phyloP scores from a whole-genome alignment of 2,888 invertebrate genomes.

The Lathronympha strigana region DNA sequence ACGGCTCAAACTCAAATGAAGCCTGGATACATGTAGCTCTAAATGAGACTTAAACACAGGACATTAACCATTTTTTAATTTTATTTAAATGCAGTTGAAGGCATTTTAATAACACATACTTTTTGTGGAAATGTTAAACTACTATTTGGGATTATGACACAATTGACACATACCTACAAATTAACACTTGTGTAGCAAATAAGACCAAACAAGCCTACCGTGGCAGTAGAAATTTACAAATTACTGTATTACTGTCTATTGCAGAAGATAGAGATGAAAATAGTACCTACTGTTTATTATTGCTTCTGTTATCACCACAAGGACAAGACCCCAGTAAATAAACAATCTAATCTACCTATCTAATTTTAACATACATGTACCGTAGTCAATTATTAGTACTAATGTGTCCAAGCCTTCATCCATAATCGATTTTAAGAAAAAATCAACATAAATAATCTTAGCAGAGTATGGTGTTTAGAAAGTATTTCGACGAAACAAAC shows the following conservation, averaged over 20 bases:
- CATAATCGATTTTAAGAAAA: background rate
- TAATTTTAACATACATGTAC: background rate
- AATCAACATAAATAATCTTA: background rate
- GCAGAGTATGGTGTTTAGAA: slow-evolving; percentile 45
- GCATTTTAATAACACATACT: no score
- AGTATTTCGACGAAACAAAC: slow-evolving; percentile 49
- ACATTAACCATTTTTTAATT: no score
- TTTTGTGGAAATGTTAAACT: background rate
- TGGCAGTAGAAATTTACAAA: background rate
- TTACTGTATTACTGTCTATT: background rate
- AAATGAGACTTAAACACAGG: no score
- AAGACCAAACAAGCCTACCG: no score
- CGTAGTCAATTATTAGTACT: background rate
- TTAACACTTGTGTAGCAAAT: slow-evolving; percentile 31
- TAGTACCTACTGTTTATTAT: background rate
- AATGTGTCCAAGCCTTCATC: background rate
- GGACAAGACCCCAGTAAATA: slow-evolving; percentile 23
- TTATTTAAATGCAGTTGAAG: no score
- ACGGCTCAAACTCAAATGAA: no score
- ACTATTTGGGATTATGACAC: background rate
- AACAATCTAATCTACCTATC: slow-evolving; percentile 28
- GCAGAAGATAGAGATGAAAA: background rate
- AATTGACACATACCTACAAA: slow-evolving; percentile 33
- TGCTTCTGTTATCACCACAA: slow-evolving; percentile 33
- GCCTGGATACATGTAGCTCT: no score